Conservation (phyloP, 2,797 vertebrate species). For the Diplodus puntazzo region DNA sequence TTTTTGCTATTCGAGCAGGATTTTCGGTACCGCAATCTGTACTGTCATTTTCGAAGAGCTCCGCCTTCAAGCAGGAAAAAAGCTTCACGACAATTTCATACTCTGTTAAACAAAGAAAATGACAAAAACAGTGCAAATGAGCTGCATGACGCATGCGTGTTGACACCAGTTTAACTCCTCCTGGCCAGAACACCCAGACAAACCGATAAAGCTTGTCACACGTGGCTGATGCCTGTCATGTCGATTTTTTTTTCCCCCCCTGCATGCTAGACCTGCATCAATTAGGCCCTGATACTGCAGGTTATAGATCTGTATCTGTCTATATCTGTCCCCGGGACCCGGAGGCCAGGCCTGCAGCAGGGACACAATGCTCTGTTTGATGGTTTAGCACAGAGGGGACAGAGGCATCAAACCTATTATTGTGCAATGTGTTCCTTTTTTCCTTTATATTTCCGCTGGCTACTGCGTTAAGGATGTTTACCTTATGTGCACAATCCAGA, state of each 20-base stretch:
- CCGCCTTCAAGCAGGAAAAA: slow-evolving; percentile 53
- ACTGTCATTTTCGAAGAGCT: slow-evolving; percentile 67
- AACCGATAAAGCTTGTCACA: slow-evolving; percentile 71
- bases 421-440: slow-evolving; percentile 30
- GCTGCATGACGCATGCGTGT: slow-evolving; percentile 37
- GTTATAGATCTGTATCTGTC: slow-evolving; percentile 76
- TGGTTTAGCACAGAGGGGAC: slow-evolving; percentile 45
- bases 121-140: slow-evolving; percentile 58
- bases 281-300: slow-evolving; percentile 71
- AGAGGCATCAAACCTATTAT: slow-evolving; percentile 61
- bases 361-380: slow-evolving; percentile 65
- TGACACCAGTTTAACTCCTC: slow-evolving; percentile 57
- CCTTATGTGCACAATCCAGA: slow-evolving; percentile 30
- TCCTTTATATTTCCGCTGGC: slow-evolving; percentile 42
- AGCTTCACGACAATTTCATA: slow-evolving; percentile 62
- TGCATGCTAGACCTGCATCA: slow-evolving; percentile 68
- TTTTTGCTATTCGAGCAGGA: slow-evolving; percentile 55
- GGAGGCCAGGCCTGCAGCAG: slow-evolving; percentile 52
- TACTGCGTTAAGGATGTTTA: slow-evolving; percentile 37
- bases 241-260: slow-evolving; percentile 49
- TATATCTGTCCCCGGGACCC: slow-evolving; percentile 67
- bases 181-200: slow-evolving; percentile 59
- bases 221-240: slow-evolving; percentile 74
- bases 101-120: slow-evolving; percentile 71
- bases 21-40: slow-evolving; percentile 58